Conservation (phyloP, 2,888 invertebrate genomes). For the Eucera pruinosa region DNA sequence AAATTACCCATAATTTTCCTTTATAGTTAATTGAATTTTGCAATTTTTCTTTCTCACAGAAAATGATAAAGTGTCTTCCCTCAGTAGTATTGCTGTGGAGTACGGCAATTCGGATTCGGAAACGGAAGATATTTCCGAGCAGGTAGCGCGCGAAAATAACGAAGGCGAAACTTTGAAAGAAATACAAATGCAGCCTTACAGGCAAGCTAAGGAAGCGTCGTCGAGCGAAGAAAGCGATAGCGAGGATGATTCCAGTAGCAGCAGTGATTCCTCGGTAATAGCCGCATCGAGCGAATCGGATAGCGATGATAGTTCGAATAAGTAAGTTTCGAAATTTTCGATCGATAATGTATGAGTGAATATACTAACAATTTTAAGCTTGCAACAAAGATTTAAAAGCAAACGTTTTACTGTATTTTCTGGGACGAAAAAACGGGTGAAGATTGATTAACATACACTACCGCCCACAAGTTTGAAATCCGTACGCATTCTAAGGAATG, state of each 20-base stretch:
- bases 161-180: not conserved
- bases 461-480: too few species aligned
- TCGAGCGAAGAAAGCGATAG: conserved; percentile 67
- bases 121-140: conserved; percentile 47
- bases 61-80: conserved; percentile 50
- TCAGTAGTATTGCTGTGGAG: conserved; percentile 72
- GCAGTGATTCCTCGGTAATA: conserved; percentile 51
- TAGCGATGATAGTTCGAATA: conserved; percentile 48
- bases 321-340: conserved; percentile 31
- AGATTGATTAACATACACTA: too few species aligned
- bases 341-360: too few species aligned
- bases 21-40: not conserved
- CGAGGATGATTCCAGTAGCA: conserved; percentile 59
- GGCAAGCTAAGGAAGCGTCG: conserved; percentile 61
- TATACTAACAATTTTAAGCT: too few species aligned
- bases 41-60: conserved; percentile 29
- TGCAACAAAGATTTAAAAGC: too few species aligned
- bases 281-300: conserved; percentile 42
- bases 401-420: too few species aligned
- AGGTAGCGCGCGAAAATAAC: not conserved
- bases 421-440: too few species aligned
- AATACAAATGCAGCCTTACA: conserved; percentile 43
- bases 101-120: conserved; percentile 76
- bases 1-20: not conserved
- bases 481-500: too few species aligned